Conservation (phyloP, 2,888 invertebrate species). For the Ligdia adustata region DNA sequence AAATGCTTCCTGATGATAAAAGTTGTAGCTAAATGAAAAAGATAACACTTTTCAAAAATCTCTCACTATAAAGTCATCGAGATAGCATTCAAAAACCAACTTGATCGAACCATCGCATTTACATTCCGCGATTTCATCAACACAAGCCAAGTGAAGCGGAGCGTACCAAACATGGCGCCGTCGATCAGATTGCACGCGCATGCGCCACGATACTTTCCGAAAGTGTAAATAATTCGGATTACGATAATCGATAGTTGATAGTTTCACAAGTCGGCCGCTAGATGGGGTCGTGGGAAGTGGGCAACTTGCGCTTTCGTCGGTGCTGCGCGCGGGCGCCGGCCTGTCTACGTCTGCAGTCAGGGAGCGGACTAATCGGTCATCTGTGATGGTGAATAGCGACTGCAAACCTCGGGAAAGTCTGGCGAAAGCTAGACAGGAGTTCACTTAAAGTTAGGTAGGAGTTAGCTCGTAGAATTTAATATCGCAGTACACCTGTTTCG, state of each 20-base stretch:
- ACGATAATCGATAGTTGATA: conserved; percentile 60
- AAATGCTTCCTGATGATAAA: no score
- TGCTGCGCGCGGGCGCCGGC: conserved; percentile 70
- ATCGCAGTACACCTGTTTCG: no score
- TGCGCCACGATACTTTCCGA: conserved; percentile 57
- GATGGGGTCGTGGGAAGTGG: conserved; percentile 75
- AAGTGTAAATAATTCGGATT: conserved; percentile 71
- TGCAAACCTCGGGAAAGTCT: conserved; percentile 39
- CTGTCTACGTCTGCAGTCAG: conserved; percentile 64
- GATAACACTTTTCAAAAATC: background rate
- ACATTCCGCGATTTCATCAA: conserved; percentile 30
- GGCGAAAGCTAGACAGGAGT: conserved; percentile 46
- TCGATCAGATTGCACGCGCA: conserved; percentile 54
- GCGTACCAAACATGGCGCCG: conserved; percentile 51
- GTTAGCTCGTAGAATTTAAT: no score
- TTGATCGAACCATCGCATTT: conserved; percentile 1
- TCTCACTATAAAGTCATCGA: no score
- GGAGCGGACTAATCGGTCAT: conserved; percentile 62
- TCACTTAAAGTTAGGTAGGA: no score
- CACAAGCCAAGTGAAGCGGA: conserved; percentile 26
- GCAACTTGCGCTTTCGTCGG: conserved; percentile 80
- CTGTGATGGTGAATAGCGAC: conserved; percentile 14
- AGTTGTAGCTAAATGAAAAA: no score
- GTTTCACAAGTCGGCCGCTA: conserved; percentile 52
- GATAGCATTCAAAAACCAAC: no score